Percentiles rank a stretch among this genome's conserved stretches.
phyloP scores from a whole-genome alignment of 2,113 vertebrate species.

The Opisthocomus hoazin region DNA sequence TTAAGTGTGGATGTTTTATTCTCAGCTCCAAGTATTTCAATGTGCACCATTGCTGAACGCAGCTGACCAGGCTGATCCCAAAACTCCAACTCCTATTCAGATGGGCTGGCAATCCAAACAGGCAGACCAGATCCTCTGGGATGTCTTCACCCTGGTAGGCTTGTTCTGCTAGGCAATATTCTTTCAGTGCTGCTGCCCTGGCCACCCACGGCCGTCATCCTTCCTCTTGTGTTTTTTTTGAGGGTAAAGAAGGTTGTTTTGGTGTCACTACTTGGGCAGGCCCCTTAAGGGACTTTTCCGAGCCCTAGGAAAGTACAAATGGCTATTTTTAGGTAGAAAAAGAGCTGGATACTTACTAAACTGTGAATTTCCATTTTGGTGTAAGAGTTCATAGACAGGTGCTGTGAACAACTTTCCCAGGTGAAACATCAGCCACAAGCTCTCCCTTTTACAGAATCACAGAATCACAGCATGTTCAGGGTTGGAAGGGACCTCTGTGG shows the following conservation, averaged over 20 bases:
- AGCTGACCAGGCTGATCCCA: background rate
- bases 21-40: background rate
- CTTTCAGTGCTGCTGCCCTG: background rate
- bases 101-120: background rate
- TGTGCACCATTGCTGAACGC: background rate
- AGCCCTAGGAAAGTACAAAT: background rate
- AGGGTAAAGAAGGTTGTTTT: background rate
- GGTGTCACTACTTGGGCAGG: background rate
- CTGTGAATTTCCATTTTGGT: background rate
- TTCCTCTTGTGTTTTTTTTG: background rate
- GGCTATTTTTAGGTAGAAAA: background rate
- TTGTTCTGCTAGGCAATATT: background rate
- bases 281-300: background rate
- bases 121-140: background rate
- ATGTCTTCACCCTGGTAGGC: background rate
- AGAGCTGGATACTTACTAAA: background rate
- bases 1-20: background rate
- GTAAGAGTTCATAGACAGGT: background rate
- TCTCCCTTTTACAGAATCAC: too few relatives aligned
- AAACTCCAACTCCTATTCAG: background rate
- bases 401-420: background rate
- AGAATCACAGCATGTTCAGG: too few relatives aligned
- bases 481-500: too few relatives aligned
- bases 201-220: background rate
- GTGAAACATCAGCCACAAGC: background rate